Evolutionary conservation across 2,113 vertebrate genomes (phyloP), one percentile per base, ranked within the genome.

Genomic region (Tylochromis polylepis): DNA sequence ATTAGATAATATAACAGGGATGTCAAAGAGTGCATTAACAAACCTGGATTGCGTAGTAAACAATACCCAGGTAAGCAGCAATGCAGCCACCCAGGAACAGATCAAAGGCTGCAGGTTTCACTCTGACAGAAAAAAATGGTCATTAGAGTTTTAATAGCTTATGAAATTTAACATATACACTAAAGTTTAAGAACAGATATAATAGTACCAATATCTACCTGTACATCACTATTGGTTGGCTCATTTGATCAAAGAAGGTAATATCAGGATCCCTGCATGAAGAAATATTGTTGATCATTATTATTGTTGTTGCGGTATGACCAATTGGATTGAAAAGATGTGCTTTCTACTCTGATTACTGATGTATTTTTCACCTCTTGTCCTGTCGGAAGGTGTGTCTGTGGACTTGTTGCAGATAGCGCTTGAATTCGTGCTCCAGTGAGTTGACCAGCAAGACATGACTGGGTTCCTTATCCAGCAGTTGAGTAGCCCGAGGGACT

Each of bases 51-150:
- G 90, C 80, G 24, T 93, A 96, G 85, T 96, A 96, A 83, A 96
- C 91, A 2, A 97, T 87, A 58, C 94, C 96, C 85, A 97, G 87
- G 87, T 97, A 97, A 8, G 91, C 96, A 15, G 95, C 93, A 27
- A 97, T 96, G 83, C 96, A 96, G 53, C 96, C 95, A 1, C 96
- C 96, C 8, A 97, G 92, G 90, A 97, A 97, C 36, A 97, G 94
- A 87, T 97, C 96, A 77, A 97, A 97, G 2, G 95, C 96, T 6
- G 97, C 96, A 15, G 97, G 96, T 43, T 97, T 97, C 86, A 97
- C 96, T 92, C 97, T 97, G 82, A n/a, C 81, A 83, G 5, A 6
- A 78, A 36, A 36, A 79, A 31, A 81, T 15, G 6, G 6, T 11
- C 18, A 14, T 89, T 27, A 53, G 11, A 24, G 18, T 79, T 31